These are phyloP conservation scores for Dusona sp. DNA, from an alignment of 2,888 invertebrate genomes.

Conservation along the genomic window DNA sequence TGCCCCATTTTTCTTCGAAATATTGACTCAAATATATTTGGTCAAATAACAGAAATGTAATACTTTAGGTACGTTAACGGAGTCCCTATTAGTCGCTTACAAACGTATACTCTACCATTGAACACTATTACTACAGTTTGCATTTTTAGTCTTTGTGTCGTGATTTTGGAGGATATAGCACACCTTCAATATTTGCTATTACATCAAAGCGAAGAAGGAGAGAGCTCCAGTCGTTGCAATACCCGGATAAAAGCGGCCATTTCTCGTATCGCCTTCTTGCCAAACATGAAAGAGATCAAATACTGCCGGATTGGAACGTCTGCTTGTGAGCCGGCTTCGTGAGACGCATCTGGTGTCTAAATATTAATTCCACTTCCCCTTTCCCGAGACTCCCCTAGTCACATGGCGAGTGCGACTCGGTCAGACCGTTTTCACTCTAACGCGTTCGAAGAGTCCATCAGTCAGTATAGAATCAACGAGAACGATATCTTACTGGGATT, in stretches of 20 bases:
- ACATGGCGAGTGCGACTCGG: conserved; percentile 9
- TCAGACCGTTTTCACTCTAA: conserved; percentile 41
- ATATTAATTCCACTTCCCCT: conserved; percentile 54
- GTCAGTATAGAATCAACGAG: conserved; percentile 43
- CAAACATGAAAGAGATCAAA: conserved; percentile 33
- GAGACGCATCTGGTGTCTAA: conserved; percentile 42
- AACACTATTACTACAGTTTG: too few species aligned
- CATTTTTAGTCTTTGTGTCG: too few species aligned
- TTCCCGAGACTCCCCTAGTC: conserved; percentile 2
- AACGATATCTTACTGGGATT: conserved; percentile 28
- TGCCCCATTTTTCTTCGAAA: neutral
- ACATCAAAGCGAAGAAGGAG: conserved; percentile 1
- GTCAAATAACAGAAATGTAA: neutral
- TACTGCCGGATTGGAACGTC: neutral
- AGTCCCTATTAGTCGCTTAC: too few species aligned
- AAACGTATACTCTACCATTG: too few species aligned
- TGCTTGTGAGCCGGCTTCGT: conserved; percentile 11
- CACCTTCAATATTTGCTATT: neutral
- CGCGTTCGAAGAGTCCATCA: conserved; percentile 39
- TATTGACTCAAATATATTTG: neutral
- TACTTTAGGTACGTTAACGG: too few species aligned
- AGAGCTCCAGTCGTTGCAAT: neutral
- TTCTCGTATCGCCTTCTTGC: conserved; percentile 22
- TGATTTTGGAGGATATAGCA: neutral
- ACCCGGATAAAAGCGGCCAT: conserved; percentile 38